A percentile compares a stretch with the other conserved stretches of the same genome.
phyloP scores from a whole-genome alignment of 2,888 invertebrate species.

The Pemphredon lugubris region DNA sequence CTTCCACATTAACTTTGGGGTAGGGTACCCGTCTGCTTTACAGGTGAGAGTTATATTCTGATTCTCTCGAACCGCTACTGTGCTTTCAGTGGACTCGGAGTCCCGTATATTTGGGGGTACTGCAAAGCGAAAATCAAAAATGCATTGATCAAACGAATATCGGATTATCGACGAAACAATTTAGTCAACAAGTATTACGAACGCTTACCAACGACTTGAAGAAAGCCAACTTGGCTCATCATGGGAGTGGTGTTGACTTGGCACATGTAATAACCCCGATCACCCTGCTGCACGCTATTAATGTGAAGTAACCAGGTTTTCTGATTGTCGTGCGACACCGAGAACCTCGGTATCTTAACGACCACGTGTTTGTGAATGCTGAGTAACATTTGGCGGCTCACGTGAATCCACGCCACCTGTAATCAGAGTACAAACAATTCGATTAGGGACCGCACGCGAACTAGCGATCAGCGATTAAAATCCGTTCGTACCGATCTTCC shows the following conservation, averaged over 20 bases:
- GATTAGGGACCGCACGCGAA: too few relatives aligned
- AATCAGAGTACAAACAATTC: slow-evolving; percentile 49
- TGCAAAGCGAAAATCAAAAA: too few relatives aligned
- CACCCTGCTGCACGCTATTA: slow-evolving; percentile 94
- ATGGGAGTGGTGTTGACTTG: slow-evolving; percentile 96
- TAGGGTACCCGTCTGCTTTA: slow-evolving; percentile 94
- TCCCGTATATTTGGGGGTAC: slow-evolving; percentile 97
- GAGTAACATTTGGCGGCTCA: slow-evolving; percentile 95
- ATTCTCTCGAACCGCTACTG: slow-evolving; percentile 95
- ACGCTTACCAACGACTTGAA: slow-evolving; percentile 94
- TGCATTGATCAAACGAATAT: too few relatives aligned
- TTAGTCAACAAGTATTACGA: too few relatives aligned
- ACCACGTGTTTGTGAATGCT: slow-evolving; percentile 96
- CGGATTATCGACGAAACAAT: too few relatives aligned
- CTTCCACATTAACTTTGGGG: slow-evolving; percentile 96
- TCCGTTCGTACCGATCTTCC: too few relatives aligned
- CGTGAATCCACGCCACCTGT: slow-evolving; percentile 97
- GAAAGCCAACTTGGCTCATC: slow-evolving; percentile 96
- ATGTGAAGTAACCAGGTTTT: slow-evolving; percentile 96
- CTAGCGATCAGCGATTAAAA: too few relatives aligned
- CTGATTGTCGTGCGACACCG: slow-evolving; percentile 94
- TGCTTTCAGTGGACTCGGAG: slow-evolving; percentile 94
- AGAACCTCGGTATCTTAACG: slow-evolving; percentile 93
- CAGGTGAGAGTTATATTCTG: slow-evolving; percentile 96
- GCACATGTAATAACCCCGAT: slow-evolving; percentile 95